A percentile compares a stretch with the other conserved stretches of the same genome.
These are phyloP conservation scores for Mesorhabditis belari DNA, from an alignment of 2,888 invertebrate genomes.

Conservation along the genomic window DNA sequence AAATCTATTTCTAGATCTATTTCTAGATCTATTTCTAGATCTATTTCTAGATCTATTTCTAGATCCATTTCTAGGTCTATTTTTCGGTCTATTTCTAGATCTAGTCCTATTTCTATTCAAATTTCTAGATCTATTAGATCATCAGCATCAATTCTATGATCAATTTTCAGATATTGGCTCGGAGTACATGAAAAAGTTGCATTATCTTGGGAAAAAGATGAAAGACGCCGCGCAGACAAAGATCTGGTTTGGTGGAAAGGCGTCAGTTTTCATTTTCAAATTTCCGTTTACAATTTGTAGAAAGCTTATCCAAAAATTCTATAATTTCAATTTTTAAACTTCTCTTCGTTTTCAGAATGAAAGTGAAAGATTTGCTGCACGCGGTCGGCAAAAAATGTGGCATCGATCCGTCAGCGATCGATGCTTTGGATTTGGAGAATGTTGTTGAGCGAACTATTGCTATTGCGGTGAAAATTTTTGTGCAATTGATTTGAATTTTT, in stretches of 20 bases:
- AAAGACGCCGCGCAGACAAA: constrained; percentile 48
- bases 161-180: constrained; percentile 42
- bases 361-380: constrained; percentile 47
- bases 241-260: constrained; percentile 52
- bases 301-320: too few species aligned
- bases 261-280: constrained; percentile 15
- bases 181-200: constrained; percentile 50
- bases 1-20: too few species aligned
- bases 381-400: constrained; percentile 52
- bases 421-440: constrained; percentile 49
- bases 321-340: neutral
- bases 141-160: too few species aligned
- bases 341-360: constrained; percentile 24
- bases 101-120: too few species aligned
- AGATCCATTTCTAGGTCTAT: too few species aligned
- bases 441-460: constrained; percentile 50
- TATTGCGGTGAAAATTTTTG: constrained; percentile 28
- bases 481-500: too few species aligned
- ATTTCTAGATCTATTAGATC: too few species aligned
- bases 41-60: too few species aligned
- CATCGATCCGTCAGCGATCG: constrained; percentile 47
- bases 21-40: too few species aligned
- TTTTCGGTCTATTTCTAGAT: too few species aligned
- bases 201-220: constrained; percentile 49
- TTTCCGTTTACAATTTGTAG: neutral